A percentile compares a stretch with the other conserved stretches of the same genome.
phyloP scores from a whole-genome alignment of 2,888 invertebrate species.

The Thymelicus lineola region DNA sequence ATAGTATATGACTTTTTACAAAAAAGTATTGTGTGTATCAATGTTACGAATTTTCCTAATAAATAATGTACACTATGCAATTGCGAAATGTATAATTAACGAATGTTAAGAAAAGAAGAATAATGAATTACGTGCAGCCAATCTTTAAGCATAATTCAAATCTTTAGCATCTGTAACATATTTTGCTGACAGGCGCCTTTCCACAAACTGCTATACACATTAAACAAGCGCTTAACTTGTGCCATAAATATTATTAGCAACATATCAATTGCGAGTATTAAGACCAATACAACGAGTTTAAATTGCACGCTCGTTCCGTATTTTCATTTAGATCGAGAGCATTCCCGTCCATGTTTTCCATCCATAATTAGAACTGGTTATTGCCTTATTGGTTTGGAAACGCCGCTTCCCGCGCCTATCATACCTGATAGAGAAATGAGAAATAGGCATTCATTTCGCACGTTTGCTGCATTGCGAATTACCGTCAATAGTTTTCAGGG shows the following conservation, averaged over 20 bases:
- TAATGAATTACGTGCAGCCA: too few relatives aligned
- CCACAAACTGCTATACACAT: too few relatives aligned
- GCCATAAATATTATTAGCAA: background rate
- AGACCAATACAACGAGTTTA: conserved; percentile 4
- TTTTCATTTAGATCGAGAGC: conserved; percentile 11
- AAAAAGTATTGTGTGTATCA: too few relatives aligned
- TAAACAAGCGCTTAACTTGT: too few relatives aligned
- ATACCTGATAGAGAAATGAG: conserved; percentile 23
- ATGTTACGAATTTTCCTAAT: too few relatives aligned
- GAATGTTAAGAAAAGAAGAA: too few relatives aligned
- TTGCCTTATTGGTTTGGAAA: conserved; percentile 12
- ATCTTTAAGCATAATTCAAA: too few relatives aligned
- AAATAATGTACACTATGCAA: too few relatives aligned
- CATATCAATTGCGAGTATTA: background rate
- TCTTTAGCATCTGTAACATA: too few relatives aligned
- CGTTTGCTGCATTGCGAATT: conserved; percentile 30
- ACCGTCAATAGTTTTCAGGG: conserved; percentile 14
- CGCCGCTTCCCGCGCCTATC: conserved; percentile 9
- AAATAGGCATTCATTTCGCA: conserved; percentile 28
- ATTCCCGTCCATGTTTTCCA: background rate
- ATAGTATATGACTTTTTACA: too few relatives aligned
- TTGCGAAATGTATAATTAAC: too few relatives aligned
- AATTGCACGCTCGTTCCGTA: background rate
- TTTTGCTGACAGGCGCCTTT: too few relatives aligned
- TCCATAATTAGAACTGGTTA: conserved; percentile 13